Evolutionary conservation across 2,888 invertebrate species (phyloP), one percentile per base, ranked within the genome.

Genomic region (Trichopoda pennipes): DNA sequence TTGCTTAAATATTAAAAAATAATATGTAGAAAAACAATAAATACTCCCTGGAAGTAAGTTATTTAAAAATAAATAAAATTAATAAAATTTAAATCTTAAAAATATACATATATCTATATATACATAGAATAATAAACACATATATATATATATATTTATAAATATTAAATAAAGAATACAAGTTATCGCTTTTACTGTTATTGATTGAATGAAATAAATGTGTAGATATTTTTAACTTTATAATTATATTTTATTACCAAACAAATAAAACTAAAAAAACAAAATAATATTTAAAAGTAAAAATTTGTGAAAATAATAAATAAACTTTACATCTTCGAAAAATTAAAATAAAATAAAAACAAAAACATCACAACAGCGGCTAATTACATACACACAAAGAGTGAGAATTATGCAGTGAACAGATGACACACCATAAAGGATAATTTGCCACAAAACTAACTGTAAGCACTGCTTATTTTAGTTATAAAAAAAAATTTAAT

Each of bases 141-240:
- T n/a, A 32, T n/a, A 68, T 17, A 55, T 38, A 51, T n/a, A 32
- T n/a, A 68, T 17, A 55, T 23, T 70, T 53, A 70, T 42, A 2
- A 75, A 66, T 66, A 69, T 63, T 38, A 53, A 55, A 55, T 38
- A 53, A 55, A 55, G 68, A 72, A 19, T 28, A 72, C 60, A 74
- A 81, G 81, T 81, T 81, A 81, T 78, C 64, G 81, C 81, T 81
- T 81, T 81, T 78, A 81, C 64, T 81, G 81, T 81, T 81, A 78
- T 44, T 60, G 58, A 76, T 60, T 73, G 51, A 73, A 44, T 68
- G 49, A 70, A 72, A 73, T 81, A 69, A 70, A 78, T 81, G 81
- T 77, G 69, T 81, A 81, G 66, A 77, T 70, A 72, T 70, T 69
- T 79, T 47, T 72, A 23, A 79, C 64, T 58, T 80, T 80, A 64